Evolutionary conservation across 2,888 invertebrate genomes (phyloP), one percentile per base, ranked within the genome.

Genomic region (Cantharis flavilabris): DNA sequence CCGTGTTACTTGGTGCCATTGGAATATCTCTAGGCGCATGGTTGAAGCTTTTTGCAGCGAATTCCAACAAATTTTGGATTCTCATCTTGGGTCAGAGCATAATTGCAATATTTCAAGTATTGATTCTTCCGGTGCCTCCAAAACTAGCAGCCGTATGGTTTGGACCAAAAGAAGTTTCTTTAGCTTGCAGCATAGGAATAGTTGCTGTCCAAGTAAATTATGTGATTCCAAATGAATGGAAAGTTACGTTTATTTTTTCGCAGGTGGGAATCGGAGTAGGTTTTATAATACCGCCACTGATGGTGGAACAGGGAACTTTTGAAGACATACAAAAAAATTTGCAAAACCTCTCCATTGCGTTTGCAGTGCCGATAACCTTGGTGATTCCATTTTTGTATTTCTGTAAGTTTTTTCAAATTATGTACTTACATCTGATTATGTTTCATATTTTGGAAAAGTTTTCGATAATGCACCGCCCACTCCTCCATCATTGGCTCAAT

Each of bases 111-210:
- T 95, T 97, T 23, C 97, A 98, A 89, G 94, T 97, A 16, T 98
- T 97, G 89, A 94, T 98, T 76, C 90, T 98, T 65, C 96, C 96
- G 82, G 92, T 98, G 71, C 98, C 98, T 0, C 95, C 98, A 0
- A 90, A 94, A 71, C 89, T 98, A 81, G 98, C 98, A 0, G 97
- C 98, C 0, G 96, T 97, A 33, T 99, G 98, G 98, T 99, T 99
- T 87, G 98, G 98, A 3, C 94, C 96, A 0, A 94, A 96, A 84
- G 96, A 98, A 89, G 97, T 98, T n/a, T 98, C 98, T 10, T 97
- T 97, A 0, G 99, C 99, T 0, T 98, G 98, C 89, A 97, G 98
- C 85, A 93, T 98, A 81, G 99, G 99, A 7, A 98, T 99, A 11
- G 98, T 99, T 88, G 33, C 33, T n/a, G 13, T 7, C 4, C 33